Conservation (phyloP, 2,888 invertebrate genomes). For the Coelinius sp. region DNA sequence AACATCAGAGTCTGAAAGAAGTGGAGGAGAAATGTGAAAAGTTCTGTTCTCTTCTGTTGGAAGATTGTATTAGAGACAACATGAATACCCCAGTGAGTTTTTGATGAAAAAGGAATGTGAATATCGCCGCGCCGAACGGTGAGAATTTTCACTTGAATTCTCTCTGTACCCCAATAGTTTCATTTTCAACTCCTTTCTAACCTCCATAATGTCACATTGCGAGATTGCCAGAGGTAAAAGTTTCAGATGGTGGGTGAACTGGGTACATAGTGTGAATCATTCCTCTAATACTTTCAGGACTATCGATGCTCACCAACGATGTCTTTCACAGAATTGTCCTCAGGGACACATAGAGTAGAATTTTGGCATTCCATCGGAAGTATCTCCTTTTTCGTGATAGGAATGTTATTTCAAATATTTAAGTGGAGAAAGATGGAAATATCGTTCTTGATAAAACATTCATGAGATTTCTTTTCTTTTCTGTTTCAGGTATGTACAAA, state of each 20-base stretch:
- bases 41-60: neutral
- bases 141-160: conserved; percentile 20
- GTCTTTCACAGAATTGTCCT: neutral
- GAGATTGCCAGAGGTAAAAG: conserved; percentile 24
- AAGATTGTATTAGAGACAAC: neutral
- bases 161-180: neutral
- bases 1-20: neutral
- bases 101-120: neutral
- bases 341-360: neutral
- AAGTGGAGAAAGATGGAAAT: neutral
- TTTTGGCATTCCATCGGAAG: neutral
- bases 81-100: neutral
- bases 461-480: neutral
- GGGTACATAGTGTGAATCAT: neutral
- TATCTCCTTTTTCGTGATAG: neutral
- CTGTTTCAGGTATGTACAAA: conserved; percentile 11
- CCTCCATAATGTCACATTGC: neutral
- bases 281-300: conserved; percentile 2
- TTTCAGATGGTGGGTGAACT: conserved; percentile 8
- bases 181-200: conserved; percentile 10
- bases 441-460: conserved; percentile 3
- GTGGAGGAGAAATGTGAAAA: neutral
- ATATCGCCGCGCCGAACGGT: neutral
- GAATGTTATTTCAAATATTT: neutral
- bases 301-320: conserved; percentile 12